Conservation (phyloP, 2,113 vertebrate genomes). For the Axis porcinus region DNA sequence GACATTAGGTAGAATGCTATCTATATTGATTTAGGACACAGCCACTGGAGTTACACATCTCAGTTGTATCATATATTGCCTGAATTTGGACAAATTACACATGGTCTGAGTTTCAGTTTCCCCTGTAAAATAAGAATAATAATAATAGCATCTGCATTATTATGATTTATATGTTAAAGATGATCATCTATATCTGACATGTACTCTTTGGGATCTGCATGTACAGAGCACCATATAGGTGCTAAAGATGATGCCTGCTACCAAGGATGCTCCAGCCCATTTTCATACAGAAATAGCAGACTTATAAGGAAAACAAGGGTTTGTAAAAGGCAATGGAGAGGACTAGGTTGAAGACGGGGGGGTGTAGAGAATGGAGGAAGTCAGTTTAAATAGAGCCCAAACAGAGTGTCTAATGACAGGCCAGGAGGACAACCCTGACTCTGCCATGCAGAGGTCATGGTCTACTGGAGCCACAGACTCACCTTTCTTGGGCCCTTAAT, state of each 20-base stretch:
- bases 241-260: neutral
- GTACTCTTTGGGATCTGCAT: neutral
- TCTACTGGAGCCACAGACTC: accelerated
- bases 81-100: neutral
- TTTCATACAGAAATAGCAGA: neutral
- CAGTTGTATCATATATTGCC: neutral
- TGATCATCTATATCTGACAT: neutral
- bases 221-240: neutral
- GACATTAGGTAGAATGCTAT: neutral
- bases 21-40: neutral
- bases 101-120: neutral
- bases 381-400: neutral
- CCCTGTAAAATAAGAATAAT: neutral
- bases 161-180: neutral
- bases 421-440: neutral
- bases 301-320: neutral
- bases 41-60: neutral
- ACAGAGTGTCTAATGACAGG: neutral
- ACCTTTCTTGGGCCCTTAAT: neutral
- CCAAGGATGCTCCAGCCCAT: neutral
- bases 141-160: neutral
- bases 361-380: neutral
- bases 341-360: neutral
- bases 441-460: accelerated
- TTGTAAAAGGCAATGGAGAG: neutral